Percentiles rank a stretch among this genome's conserved stretches.
Evolutionary conservation across 2,113 vertebrate genomes (phyloP).

Genomic region (Serilophus lunatus): DNA sequence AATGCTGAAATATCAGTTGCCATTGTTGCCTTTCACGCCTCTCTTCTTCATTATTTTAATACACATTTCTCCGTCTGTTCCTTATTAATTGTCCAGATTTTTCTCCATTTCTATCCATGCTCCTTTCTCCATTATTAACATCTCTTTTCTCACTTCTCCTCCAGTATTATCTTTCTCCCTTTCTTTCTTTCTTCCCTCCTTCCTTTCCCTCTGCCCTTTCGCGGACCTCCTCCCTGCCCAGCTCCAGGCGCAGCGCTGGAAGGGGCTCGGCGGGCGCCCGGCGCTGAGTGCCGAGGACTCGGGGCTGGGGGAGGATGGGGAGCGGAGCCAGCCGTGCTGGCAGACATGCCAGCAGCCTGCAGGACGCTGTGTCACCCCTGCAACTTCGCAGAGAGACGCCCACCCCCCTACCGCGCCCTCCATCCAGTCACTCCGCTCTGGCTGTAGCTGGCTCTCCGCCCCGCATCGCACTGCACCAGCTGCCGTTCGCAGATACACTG

Average conservation of each 20-base stretch:
- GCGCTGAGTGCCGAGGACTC: too few relatives aligned
- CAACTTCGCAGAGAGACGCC: neutral
- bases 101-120: neutral
- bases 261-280: neutral
- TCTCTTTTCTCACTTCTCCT: neutral
- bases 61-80: neutral
- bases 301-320: neutral
- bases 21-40: neutral
- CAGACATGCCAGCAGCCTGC: neutral
- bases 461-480: conserved; percentile 10
- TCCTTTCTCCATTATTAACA: neutral
- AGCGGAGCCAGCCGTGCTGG: neutral
- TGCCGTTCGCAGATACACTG: conserved; percentile 36
- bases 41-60: neutral
- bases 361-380: neutral
- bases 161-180: neutral
- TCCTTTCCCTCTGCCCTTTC: neutral
- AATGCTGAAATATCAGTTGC: neutral
- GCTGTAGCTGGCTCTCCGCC: neutral
- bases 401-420: neutral
- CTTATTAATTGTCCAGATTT: neutral
- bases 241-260: neutral
- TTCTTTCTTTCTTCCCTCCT: neutral
- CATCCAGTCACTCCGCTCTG: neutral
- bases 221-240: neutral